Evolutionary conservation across 2,888 invertebrate genomes (phyloP).

Genomic region (Clitarchus hookeri): DNA sequence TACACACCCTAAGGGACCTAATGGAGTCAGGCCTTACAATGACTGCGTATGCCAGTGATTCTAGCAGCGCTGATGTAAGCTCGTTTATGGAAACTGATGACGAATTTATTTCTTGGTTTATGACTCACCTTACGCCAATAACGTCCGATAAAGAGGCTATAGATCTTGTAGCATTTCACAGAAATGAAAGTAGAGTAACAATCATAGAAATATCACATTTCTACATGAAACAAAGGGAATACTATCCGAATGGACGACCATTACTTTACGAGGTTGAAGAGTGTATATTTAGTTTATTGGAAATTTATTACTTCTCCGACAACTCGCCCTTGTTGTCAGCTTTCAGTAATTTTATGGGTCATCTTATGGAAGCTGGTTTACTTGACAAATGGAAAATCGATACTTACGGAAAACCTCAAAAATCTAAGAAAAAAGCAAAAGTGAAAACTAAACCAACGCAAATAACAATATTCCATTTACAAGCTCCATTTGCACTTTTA

Average conservation of each 20-base stretch:
- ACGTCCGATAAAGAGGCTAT: neutral
- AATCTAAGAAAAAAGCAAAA: neutral
- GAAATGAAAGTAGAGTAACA: neutral
- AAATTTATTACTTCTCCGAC: neutral
- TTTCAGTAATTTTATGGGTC: neutral
- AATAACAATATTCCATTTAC: neutral
- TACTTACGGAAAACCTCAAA: neutral
- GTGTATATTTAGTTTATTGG: neutral
- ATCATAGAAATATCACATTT: neutral
- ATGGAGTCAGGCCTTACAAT: neutral
- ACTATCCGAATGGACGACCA: neutral
- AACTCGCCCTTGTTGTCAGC: neutral
- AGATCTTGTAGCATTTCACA: neutral
- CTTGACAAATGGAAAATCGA: neutral
- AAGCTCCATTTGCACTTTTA: neutral
- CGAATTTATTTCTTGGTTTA: neutral
- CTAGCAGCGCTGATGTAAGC: neutral
- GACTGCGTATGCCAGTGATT: neutral
- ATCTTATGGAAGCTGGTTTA: neutral
- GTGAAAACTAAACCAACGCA: neutral
- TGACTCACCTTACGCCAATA: neutral
- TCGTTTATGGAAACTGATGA: neutral
- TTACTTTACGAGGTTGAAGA: neutral
- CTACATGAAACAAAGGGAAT: neutral
- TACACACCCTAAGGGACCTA: neutral